Evolutionary conservation across 2,113 vertebrate species (phyloP).

Genomic region (Herpetotheres cachinnans): DNA sequence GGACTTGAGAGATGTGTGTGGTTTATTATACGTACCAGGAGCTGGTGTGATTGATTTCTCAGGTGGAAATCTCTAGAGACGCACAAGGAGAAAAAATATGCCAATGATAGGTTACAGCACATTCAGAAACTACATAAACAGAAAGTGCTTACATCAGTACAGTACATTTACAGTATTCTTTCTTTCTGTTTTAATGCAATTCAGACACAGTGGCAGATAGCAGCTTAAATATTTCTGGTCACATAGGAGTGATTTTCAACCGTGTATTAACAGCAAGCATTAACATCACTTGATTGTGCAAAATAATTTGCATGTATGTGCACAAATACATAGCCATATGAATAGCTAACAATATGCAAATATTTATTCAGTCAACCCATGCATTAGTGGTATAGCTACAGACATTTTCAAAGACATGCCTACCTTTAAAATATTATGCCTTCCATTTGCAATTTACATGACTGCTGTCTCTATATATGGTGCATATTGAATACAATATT

Average conservation of each 20-base stretch:
- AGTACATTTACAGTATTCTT: neutral
- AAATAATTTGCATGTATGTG: neutral
- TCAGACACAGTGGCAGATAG: neutral
- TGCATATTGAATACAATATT: neutral
- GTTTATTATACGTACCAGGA: conserved; percentile 79
- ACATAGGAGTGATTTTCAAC: neutral
- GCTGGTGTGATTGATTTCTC: conserved; percentile 76
- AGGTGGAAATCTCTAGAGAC: conserved; percentile 74
- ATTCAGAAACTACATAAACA: conserved; percentile 2
- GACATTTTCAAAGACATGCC: neutral
- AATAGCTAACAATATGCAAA: neutral
- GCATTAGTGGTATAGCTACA: neutral
- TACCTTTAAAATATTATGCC: neutral
- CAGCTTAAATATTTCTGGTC: neutral
- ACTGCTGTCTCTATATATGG: neutral
- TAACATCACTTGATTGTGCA: neutral
- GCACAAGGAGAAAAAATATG: conserved; percentile 1
- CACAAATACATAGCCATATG: neutral
- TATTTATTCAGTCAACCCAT: neutral
- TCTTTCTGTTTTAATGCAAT: conserved; percentile 7
- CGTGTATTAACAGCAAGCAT: neutral
- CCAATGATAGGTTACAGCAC: neutral
- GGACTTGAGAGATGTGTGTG: conserved; percentile 63
- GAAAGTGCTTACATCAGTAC: neutral
- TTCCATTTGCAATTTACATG: neutral